Base-by-base conservation (phyloP, 2,888 invertebrate species). In the Dryomyza anilis region DNA sequence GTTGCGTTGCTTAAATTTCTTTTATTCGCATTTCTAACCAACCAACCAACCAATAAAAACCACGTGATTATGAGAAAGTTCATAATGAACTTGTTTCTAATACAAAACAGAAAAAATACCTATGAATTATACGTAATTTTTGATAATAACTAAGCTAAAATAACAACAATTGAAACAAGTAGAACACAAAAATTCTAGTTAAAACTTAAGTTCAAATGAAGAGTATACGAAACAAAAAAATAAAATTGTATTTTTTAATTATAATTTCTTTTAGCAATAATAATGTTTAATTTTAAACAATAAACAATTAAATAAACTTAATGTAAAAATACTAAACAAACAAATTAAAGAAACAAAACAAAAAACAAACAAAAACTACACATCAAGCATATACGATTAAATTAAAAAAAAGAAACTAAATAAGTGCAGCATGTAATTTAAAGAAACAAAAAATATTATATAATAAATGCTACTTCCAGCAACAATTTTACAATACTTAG, bases 161-260 rank as follows among this genome's bases (percentile, higher is more conserved):
- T 29, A 39, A 48, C 45, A 56, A 50, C 58, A 67, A 68, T n/a
- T n/a, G n/a, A n/a, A n/a, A 67, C 69, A 68, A 67, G 29, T 67
- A 62, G 21, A 60, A 59, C 50, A 53, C 66, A 68, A 71, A 48
- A 56, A 65, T 45, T 58, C 27, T 29, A 63, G 59, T 29, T 36
- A 78, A 76, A 83, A 82, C 81, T 79, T 83, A 77, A 82, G 83
- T 83, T 83, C 83, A 83, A 83, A 83, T 82, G 76, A 79, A 81
- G 81, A 80, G 83, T 83, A 83, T 83, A 83, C 82, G 82, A 82
- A 78, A 74, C 75, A 76, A 73, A 73, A 16, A 43, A 16, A 19
- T 43, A 43, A 16, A 19, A 71, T 71, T 76, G 72, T 64, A 72
- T 67, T 69, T n/a, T n/a, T n/a, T 60, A 72, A 70, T 73, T 69